These are phyloP conservation scores for Alces alces DNA, from an alignment of 2,113 vertebrate species.

Conservation along the genomic window DNA sequence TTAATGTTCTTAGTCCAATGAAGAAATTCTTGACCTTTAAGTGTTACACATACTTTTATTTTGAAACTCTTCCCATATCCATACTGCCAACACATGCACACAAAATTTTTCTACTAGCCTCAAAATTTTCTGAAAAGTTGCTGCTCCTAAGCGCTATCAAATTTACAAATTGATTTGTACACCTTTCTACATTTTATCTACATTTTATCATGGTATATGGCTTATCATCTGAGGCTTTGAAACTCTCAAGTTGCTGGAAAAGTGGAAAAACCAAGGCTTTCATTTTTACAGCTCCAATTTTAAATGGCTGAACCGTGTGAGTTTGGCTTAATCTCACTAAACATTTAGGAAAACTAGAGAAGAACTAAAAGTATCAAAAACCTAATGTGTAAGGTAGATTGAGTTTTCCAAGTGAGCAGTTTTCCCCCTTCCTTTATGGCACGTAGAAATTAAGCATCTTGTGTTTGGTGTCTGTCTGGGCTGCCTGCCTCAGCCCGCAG, in stretches of 20 bases:
- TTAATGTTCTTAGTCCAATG: neutral
- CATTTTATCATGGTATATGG: too few relatives aligned
- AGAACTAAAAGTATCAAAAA: neutral
- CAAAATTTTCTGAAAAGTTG: neutral
- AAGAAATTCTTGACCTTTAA: neutral
- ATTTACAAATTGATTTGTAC: neutral
- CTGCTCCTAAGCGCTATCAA: neutral
- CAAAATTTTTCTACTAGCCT: neutral
- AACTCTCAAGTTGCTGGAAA: neutral
- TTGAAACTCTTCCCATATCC: neutral
- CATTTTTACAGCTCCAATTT: fast-evolving
- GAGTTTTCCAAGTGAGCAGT: neutral
- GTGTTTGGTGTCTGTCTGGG: neutral
- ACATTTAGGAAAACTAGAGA: neutral
- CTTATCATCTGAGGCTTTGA: neutral
- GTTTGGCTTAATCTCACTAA: fast-evolving
- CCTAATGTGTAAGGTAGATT: fast-evolving
- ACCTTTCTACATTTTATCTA: neutral
- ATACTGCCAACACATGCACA: neutral
- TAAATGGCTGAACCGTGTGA: too few relatives aligned
- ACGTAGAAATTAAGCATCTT: neutral
- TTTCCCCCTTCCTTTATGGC: neutral
- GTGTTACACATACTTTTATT: neutral
- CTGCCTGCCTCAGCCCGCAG: neutral
- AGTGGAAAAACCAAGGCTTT: neutral